phyloP scores from a whole-genome alignment of 2,797 vertebrate species.

The Coregonus sp. region DNA sequence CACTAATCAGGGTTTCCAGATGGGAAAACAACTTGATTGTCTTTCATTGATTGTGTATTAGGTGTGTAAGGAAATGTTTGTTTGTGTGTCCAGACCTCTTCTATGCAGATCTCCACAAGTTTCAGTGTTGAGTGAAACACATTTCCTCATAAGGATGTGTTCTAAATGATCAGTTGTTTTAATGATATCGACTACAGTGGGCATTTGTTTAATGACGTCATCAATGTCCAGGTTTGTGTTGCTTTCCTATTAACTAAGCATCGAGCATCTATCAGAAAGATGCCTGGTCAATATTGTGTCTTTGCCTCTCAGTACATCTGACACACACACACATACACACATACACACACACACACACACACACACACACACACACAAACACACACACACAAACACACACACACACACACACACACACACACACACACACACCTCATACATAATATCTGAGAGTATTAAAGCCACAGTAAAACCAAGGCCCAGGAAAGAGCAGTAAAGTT shows the following conservation, averaged over 20 bases:
- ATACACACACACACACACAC: conserved; percentile 16
- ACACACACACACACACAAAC: conserved; percentile 11
- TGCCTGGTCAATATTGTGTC: conserved; percentile 55
- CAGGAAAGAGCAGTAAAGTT: conserved; percentile 75
- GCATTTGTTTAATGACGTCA: conserved; percentile 74
- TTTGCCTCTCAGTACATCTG: conserved; percentile 39
- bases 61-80: no score
- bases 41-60: no score
- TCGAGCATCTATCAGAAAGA: conserved; percentile 55
- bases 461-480: conserved; percentile 42
- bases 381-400: background rate
- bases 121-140: background rate
- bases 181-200: conserved; percentile 62
- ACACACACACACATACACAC: conserved; percentile 14
- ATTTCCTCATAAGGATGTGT: no score
- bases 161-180: conserved; percentile 53
- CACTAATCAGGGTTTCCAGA: no score
- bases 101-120: no score
- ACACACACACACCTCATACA: background rate
- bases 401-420: background rate
- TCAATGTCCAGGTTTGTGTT: conserved; percentile 56
- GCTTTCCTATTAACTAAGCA: conserved; percentile 61
- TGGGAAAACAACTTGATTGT: no score
- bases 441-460: conserved; percentile 59
- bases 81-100: no score